phyloP scores from a whole-genome alignment of 2,113 vertebrate genomes.

The Orthonyx spaldingii region DNA sequence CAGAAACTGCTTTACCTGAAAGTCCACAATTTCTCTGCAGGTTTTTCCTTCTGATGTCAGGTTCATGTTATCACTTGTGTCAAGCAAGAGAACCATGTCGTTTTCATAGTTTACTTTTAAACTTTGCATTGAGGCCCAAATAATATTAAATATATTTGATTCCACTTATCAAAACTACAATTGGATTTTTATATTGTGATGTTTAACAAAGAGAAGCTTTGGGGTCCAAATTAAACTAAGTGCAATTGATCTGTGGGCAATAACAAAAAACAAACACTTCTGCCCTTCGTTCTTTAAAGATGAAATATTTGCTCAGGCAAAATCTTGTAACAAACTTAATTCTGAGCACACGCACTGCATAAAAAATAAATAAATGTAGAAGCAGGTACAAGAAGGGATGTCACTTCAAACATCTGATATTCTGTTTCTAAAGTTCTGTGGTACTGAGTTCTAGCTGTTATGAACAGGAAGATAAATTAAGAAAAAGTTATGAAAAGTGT shows the following conservation, averaged over 20 bases:
- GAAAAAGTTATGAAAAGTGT: not conserved
- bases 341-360: not conserved
- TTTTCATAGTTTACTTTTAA: not conserved
- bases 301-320: not conserved
- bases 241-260: not conserved
- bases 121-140: not conserved
- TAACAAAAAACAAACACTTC: not conserved
- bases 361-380: not conserved
- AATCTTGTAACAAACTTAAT: slow-evolving; percentile 15
- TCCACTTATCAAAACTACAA: not conserved
- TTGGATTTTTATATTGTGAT: not conserved
- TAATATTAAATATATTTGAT: not conserved
- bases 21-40: not conserved
- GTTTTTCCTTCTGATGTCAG: not conserved
- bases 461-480: not conserved
- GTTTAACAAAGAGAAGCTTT: slow-evolving; percentile 13
- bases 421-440: not conserved
- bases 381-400: not conserved
- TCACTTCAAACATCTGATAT: not conserved
- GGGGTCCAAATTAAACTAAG: not conserved
- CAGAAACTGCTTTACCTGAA: not conserved
- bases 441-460: not conserved
- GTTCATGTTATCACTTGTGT: not conserved
- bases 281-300: not conserved
- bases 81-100: not conserved